phyloP scores from a whole-genome alignment of 1,140 invertebrate genomes.

The Saccostrea echinata region DNA sequence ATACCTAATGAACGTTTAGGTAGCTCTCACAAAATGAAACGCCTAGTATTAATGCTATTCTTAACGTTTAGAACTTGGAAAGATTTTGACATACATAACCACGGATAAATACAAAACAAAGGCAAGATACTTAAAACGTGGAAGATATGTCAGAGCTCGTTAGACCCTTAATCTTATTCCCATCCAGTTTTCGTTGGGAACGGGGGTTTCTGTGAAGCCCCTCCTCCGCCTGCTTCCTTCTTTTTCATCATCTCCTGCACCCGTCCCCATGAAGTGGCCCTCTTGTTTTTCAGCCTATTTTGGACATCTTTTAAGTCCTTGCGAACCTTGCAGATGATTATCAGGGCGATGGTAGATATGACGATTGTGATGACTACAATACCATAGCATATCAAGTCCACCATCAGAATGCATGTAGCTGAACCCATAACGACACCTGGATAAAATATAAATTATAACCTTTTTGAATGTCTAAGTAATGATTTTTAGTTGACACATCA shows the following conservation, averaged over 20 bases:
- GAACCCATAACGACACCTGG: slow-evolving; percentile 43
- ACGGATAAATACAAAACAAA: too few species aligned
- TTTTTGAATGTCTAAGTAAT: too few species aligned
- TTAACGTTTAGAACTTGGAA: too few species aligned
- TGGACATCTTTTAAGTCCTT: slow-evolving; percentile 4
- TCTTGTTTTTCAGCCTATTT: slow-evolving; percentile 29
- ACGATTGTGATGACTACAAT: slow-evolving; percentile 34
- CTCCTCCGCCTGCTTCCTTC: slow-evolving; percentile 8
- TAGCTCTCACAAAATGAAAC: too few species aligned
- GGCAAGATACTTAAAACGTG: too few species aligned
- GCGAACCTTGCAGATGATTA: slow-evolving; percentile 43
- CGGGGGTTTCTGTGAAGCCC: background rate
- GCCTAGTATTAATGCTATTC: too few species aligned
- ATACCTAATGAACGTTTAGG: too few species aligned
- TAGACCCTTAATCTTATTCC: background rate
- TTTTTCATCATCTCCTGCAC: slow-evolving; percentile 43
- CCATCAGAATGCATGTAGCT: slow-evolving; percentile 42
- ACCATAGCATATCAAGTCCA: slow-evolving; percentile 17
- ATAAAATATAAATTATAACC: background rate
- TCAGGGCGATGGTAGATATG: slow-evolving; percentile 33
- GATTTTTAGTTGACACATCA: too few species aligned
- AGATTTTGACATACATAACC: too few species aligned
- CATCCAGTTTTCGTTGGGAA: background rate
- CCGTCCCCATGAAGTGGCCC: slow-evolving; percentile 13
- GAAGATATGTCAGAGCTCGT: too few species aligned